Evolutionary conservation across 2,797 vertebrate genomes (phyloP).

Genomic region (Garrulus glandarius): DNA sequence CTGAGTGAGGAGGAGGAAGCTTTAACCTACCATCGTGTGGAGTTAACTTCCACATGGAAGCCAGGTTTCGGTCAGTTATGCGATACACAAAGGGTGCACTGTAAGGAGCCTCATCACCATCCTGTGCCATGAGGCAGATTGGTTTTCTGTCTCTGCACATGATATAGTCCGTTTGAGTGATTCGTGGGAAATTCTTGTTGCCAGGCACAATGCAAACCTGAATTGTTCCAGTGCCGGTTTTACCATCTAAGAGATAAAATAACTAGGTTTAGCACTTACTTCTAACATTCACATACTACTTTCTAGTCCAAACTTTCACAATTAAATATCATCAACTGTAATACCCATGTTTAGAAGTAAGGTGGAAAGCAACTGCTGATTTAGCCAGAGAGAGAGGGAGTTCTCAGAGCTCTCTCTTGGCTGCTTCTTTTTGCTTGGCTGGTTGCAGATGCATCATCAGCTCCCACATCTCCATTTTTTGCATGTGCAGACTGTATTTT

Average conservation of each 20-base stretch:
- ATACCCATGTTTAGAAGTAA: neutral
- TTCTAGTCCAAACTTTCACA: neutral
- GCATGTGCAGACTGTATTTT: neutral
- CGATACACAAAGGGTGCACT: conserved; percentile 79
- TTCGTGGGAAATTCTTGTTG: conserved; percentile 81
- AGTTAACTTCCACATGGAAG: conserved; percentile 68
- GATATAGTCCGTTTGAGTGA: conserved; percentile 30
- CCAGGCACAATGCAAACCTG: conserved; percentile 78
- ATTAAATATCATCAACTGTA: neutral
- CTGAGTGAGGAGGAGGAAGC: neutral
- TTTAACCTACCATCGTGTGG: conserved; percentile 73
- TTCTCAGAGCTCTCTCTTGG: neutral
- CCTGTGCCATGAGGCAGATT: conserved; percentile 74
- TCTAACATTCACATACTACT: neutral
- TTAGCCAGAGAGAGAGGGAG: neutral
- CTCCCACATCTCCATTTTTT: neutral
- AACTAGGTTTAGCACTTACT: neutral
- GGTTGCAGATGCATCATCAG: neutral
- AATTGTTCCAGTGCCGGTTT: conserved; percentile 84
- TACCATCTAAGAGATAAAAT: conserved; percentile 74
- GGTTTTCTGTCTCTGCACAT: conserved; percentile 79
- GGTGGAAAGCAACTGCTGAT: neutral
- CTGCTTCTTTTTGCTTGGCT: neutral
- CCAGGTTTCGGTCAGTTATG: conserved; percentile 37
- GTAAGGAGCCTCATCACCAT: conserved; percentile 74